A percentile compares a stretch with the other conserved stretches of the same genome.
phyloP scores from a whole-genome alignment of 2,888 invertebrate species.

The Microplitis manilae region DNA sequence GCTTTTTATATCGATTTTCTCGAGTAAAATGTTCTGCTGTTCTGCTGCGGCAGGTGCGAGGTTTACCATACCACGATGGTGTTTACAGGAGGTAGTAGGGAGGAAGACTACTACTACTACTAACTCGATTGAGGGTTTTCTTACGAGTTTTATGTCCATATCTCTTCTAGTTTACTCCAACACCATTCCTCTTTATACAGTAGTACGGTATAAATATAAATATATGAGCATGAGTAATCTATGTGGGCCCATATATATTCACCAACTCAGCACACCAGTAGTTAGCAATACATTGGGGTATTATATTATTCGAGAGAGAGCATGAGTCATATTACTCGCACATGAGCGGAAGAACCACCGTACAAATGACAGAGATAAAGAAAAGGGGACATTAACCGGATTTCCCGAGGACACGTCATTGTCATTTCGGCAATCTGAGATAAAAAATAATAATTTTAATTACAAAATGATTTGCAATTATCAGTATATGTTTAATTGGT shows the following conservation, averaged over 20 bases:
- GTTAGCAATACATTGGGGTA: background rate
- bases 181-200: background rate
- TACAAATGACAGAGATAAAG: background rate
- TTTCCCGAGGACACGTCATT: conserved; percentile 20
- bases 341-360: background rate
- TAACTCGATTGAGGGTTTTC: background rate
- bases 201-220: background rate
- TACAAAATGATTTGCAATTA: background rate
- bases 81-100: conserved; percentile 15
- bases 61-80: conserved; percentile 29
- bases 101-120: background rate
- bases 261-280: background rate
- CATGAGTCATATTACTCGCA: conserved; percentile 32
- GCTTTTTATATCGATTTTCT: conserved; percentile 44
- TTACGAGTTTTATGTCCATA: background rate
- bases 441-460: background rate
- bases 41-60: conserved; percentile 43
- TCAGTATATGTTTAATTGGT: background rate
- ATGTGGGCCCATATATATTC: background rate
- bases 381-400: conserved; percentile 5
- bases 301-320: conserved; percentile 6
- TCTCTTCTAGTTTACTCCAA: background rate
- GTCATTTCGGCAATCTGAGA: background rate
- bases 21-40: conserved; percentile 34
- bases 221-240: background rate